Base-by-base conservation (phyloP, 1,140 invertebrate species). In the Drosophila auraria region DNA sequence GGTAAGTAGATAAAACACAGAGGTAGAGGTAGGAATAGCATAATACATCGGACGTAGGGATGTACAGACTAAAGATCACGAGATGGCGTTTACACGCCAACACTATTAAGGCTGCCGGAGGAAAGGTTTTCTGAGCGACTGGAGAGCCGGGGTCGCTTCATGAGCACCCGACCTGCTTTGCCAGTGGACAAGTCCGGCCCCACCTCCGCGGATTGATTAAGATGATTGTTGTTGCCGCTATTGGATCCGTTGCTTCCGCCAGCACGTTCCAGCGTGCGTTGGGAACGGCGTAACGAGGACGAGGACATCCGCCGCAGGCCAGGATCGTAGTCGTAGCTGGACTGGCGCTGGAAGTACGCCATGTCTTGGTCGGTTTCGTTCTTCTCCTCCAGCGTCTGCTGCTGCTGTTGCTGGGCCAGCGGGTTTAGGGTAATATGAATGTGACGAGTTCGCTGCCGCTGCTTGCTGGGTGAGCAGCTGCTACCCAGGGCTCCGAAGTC, bases 371-470 rank as follows among this genome's bases (percentile, higher is more conserved):
- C 86, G 17, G 68, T 42, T 5, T 78, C 75, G 23, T 80, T 82
- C 38, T 87, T 87, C n/a, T 87, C 83, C 27, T 86, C 83, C 2
- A 68, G 63, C 6, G 50, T 53, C 36, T 78, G 82, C 23, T 80
- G 77, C 33, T 69, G 63, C 42, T 80, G 80, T 27, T 66, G 75
- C 44, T 91, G 78, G 14, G 95, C 95, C 44, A 96, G 86, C 25
- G 95, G 95, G 94, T 96, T 96, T 30, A 95, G 94, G 2, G 95
- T 96, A 47, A 96, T 96, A 73, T 96, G 96, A 63, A 96, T 95
- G 73, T 95, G 94, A 27, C 94, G 93, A 14, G 66, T 59, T 40
- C 84, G 74, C 49, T 83, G 78, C 14, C 82, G 87, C 30, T 83
- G 79, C 25, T 86, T 89, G 27, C 65, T 75, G 5, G 78, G 78